Percentiles rank a stretch among this genome's conserved stretches.
phyloP scores from a whole-genome alignment of 2,888 invertebrate species.

The Machimus rusticus region DNA sequence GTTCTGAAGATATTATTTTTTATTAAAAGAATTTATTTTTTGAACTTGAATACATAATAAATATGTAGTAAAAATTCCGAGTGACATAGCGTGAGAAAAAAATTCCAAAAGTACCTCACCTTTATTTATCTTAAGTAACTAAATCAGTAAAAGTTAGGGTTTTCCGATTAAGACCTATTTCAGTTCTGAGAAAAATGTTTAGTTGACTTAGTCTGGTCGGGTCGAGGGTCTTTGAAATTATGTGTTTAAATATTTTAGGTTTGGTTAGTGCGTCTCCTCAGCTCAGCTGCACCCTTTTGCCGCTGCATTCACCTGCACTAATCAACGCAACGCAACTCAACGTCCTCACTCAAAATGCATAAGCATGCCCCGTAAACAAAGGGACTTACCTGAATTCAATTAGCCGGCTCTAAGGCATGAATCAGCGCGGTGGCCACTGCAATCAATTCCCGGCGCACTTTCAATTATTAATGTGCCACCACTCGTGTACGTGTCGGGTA shows the following conservation, averaged over 20 bases:
- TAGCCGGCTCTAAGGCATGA: not conserved
- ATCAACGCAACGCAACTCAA: not conserved
- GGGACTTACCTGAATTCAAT: not conserved
- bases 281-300: not conserved
- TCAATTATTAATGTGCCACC: constrained; percentile 24
- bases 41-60: too few relatives aligned
- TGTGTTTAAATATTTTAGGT: not conserved
- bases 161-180: too few relatives aligned
- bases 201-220: not conserved
- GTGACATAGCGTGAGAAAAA: too few relatives aligned
- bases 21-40: too few relatives aligned
- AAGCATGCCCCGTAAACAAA: not conserved
- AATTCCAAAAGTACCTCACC: too few relatives aligned
- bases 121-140: too few relatives aligned
- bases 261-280: not conserved
- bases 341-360: not conserved
- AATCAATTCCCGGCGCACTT: constrained; percentile 9
- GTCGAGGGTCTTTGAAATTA: not conserved
- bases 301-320: not conserved
- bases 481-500: not conserved
- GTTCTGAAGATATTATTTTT: too few relatives aligned
- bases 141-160: too few relatives aligned
- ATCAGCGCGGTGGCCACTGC: not conserved
- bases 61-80: too few relatives aligned
- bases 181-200: not conserved